Conservation (phyloP, 1,140 invertebrate genomes). For the Calosoma granatense region DNA sequence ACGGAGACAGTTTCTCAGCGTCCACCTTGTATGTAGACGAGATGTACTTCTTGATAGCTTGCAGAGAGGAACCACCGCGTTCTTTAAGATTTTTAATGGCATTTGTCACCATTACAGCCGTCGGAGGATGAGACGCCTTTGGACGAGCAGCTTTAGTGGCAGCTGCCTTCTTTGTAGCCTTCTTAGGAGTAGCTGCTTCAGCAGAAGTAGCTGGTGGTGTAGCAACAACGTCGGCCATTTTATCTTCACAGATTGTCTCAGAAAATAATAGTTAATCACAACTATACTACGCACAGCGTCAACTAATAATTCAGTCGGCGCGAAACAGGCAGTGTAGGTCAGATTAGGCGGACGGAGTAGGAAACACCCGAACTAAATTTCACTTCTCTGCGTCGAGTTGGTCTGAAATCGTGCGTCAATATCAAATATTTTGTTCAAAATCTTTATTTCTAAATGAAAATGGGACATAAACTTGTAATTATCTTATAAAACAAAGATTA, state of each 20-base stretch:
- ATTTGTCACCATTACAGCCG: conserved; percentile 34
- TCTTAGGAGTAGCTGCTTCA: neutral
- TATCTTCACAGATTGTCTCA: too few species aligned
- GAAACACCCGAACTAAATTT: neutral
- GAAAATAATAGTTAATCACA: too few species aligned
- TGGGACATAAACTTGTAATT: neutral
- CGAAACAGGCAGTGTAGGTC: neutral
- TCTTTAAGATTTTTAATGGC: conserved; percentile 51
- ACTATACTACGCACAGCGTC: too few species aligned
- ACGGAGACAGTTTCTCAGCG: conserved; percentile 45
- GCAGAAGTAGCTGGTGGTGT: neutral
- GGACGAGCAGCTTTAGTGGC: neutral
- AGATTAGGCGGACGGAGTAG: neutral
- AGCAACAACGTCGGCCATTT: neutral
- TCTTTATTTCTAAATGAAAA: neutral
- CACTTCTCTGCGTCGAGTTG: neutral
- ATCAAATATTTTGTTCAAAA: neutral
- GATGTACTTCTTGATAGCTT: conserved; percentile 56
- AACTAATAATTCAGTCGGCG: neutral
- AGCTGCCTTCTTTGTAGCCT: neutral
- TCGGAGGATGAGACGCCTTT: neutral
- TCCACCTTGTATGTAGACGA: conserved; percentile 45
- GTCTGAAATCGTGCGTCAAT: neutral
- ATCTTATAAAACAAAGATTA: neutral
- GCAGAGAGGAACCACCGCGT: conserved; percentile 46